Evolutionary conservation across 2,113 vertebrate genomes (phyloP).

Genomic region (Amphilophus citrinellus): DNA sequence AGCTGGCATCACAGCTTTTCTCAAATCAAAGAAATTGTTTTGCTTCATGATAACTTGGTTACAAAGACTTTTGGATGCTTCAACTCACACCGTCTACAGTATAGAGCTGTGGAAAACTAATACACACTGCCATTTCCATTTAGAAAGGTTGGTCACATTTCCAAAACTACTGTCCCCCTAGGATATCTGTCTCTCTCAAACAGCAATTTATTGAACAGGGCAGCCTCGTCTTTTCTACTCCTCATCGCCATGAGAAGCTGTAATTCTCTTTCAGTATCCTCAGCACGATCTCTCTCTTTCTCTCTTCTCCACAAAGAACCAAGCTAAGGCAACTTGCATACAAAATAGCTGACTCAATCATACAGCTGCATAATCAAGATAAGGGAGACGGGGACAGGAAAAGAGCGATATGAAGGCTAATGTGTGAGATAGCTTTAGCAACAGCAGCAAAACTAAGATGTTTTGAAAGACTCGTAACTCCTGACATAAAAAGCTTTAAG

Average conservation of each 20-base stretch:
- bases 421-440: slow-evolving; percentile 60
- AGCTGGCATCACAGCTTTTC: neutral
- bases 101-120: slow-evolving; percentile 43
- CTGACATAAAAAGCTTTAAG: slow-evolving; percentile 44
- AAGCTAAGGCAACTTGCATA: slow-evolving; percentile 85
- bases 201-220: slow-evolving; percentile 72
- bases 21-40: slow-evolving; percentile 1
- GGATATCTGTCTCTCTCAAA: slow-evolving; percentile 71
- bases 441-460: slow-evolving; percentile 68
- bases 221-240: slow-evolving; percentile 64
- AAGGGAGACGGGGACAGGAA: slow-evolving; percentile 78
- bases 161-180: slow-evolving; percentile 49
- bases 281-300: slow-evolving; percentile 80
- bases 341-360: slow-evolving; percentile 93
- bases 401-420: slow-evolving; percentile 68
- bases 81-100: slow-evolving; percentile 2
- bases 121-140: slow-evolving; percentile 60
- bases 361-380: slow-evolving; percentile 89
- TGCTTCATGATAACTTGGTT: slow-evolving; percentile 26
- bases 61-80: slow-evolving; percentile 22
- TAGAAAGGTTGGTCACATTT: slow-evolving; percentile 69
- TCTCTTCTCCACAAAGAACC: slow-evolving; percentile 81
- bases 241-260: slow-evolving; percentile 70
- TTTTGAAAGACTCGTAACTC: slow-evolving; percentile 57
- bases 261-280: slow-evolving; percentile 82